Conservation (phyloP, 1,140 invertebrate genomes). For the Cephus cinctus region DNA sequence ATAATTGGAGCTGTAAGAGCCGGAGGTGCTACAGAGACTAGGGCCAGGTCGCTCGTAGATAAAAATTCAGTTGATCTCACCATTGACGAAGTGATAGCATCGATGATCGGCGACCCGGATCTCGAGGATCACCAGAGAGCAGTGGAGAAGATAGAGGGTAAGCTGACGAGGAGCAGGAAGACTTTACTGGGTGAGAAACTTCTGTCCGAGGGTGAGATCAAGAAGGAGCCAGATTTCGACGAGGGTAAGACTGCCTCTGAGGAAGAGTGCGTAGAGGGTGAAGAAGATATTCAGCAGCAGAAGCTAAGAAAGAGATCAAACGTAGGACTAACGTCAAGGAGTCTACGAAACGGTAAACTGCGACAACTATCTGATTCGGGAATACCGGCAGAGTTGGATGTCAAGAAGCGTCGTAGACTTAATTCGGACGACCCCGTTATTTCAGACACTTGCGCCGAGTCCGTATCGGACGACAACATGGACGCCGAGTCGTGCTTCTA, state of each 20-base stretch:
- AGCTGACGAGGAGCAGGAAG: slow-evolving; percentile 34
- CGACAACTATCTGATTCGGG: slow-evolving; percentile 54
- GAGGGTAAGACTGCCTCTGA: slow-evolving; percentile 30
- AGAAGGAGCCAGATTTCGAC: slow-evolving; percentile 39
- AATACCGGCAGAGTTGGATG: slow-evolving; percentile 55
- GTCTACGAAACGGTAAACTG: slow-evolving; percentile 66
- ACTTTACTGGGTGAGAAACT: slow-evolving; percentile 35
- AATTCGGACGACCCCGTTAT: slow-evolving; percentile 52
- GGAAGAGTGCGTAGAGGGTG: slow-evolving; percentile 21
- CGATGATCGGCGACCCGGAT: slow-evolving; percentile 43
- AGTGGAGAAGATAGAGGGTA: slow-evolving; percentile 27
- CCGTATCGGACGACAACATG: slow-evolving; percentile 53
- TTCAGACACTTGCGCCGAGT: slow-evolving; percentile 58
- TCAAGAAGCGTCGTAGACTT: slow-evolving; percentile 52
- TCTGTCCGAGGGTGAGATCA: slow-evolving; percentile 35
- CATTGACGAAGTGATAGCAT: slow-evolving; percentile 51
- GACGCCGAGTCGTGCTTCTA: slow-evolving; percentile 62
- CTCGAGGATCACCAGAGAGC: slow-evolving; percentile 21
- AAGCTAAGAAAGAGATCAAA: slow-evolving; percentile 33
- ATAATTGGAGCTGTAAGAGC: too few species aligned
- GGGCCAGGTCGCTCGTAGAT: slow-evolving; percentile 3
- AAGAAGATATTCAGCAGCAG: slow-evolving; percentile 21
- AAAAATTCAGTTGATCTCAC: slow-evolving; percentile 46
- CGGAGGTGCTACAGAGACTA: too few species aligned
- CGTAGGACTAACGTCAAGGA: slow-evolving; percentile 43